phyloP scores from a whole-genome alignment of 2,113 vertebrate species.

The Archocentrus centrarchus region DNA sequence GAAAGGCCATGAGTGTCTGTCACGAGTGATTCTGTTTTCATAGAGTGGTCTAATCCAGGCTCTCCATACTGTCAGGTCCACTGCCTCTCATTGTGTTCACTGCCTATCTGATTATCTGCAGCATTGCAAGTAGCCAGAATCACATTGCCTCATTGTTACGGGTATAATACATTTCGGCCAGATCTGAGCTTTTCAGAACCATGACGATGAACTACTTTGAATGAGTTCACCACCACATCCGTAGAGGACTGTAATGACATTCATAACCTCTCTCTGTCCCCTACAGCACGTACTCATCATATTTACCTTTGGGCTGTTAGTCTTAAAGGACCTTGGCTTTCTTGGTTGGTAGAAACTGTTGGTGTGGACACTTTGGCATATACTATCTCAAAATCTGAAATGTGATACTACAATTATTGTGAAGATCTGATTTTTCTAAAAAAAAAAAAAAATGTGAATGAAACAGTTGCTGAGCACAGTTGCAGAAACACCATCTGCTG shows the following conservation, averaged over 20 bases:
- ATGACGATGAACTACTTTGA: conserved; percentile 60
- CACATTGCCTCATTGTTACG: conserved; percentile 52
- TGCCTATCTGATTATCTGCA: conserved; percentile 70
- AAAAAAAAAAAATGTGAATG: neutral
- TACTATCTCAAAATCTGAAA: neutral
- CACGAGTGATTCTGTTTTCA: conserved; percentile 69
- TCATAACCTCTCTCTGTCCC: conserved; percentile 70
- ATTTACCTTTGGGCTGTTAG: conserved; percentile 44
- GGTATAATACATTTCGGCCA: conserved; percentile 45
- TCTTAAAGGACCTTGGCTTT: neutral
- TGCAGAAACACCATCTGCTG: neutral
- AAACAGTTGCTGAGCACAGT: neutral
- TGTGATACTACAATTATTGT: neutral
- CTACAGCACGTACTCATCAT: conserved; percentile 29
- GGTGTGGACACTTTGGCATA: neutral
- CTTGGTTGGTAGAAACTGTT: neutral
- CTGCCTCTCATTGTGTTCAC: conserved; percentile 64
- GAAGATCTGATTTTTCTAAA: neutral
- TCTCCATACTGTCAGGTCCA: conserved; percentile 62
- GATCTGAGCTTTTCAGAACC: conserved; percentile 52
- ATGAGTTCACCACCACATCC: conserved; percentile 54
- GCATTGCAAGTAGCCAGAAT: conserved; percentile 59
- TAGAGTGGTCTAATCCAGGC: conserved; percentile 69
- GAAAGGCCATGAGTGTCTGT: conserved; percentile 71
- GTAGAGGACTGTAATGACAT: conserved; percentile 71